Evolutionary conservation across 2,888 invertebrate genomes (phyloP), one percentile per base, ranked within the genome.

Genomic region (Xylota segnis): DNA sequence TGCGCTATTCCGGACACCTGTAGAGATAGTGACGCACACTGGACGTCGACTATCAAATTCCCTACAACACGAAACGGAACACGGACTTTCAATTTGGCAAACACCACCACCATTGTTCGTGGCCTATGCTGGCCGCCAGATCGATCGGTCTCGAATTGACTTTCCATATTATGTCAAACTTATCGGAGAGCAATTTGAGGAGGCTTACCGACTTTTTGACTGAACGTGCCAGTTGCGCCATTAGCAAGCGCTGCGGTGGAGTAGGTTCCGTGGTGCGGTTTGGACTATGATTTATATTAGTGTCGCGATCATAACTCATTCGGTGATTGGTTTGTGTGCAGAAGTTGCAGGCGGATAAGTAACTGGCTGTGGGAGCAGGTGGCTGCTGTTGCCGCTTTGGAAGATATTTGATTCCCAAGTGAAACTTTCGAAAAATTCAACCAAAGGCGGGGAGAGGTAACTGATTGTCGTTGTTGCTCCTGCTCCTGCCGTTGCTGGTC

Each of bases 271-370:
- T 52, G 52, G 70, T 43, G 75, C 59, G 65, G 76, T 65, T 81
- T 61, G 77, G 68, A 74, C 76, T 82, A 82, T 87, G 86, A 87
- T 87, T 87, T 87, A 87, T 78, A 27, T 72, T 78, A 65, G 74
- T 87, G 83, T 83, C 77, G 87, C 74, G 77, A 72, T 87, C 87
- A 87, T 87, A 87, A 87, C 63, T 87, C 87, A 87, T 78, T 65
- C 66, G 77, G 76, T 77, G 86, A 86, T 82, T 82, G 81, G 81
- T 45, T 78, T 71, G 75, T 68, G 56, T 68, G 58, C 54, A 54
- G 45, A n/a, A 50, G 61, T 58, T 50, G 74, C 63, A 32, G 61
- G 61, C 52, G 72, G 29, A 74, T 74, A 52, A 63, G 43, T 54
- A 72, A 72, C 59, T 63, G 54, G 59, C 71, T 81, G 76, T 86